Evolutionary conservation across 2,888 invertebrate species (phyloP).

Genomic region (Cataglyphis livida): DNA sequence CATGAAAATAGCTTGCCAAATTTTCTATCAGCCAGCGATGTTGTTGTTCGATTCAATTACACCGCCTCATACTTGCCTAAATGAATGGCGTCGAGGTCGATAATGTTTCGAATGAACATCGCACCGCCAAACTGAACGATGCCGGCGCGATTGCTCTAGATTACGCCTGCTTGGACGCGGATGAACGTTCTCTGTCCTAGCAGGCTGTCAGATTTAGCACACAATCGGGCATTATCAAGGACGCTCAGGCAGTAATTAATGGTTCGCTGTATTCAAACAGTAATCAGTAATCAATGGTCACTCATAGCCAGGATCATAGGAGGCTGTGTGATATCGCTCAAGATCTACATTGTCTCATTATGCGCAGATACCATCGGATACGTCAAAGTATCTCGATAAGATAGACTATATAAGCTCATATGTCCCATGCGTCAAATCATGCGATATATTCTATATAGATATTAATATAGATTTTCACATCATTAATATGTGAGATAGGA

Average conservation of each 20-base stretch:
- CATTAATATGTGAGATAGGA: not conserved
- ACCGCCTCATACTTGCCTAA: not conserved
- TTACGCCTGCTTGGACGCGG: conserved; percentile 58
- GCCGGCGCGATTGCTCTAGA: conserved; percentile 56
- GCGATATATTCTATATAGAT: not conserved
- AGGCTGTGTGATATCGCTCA: conserved; percentile 59
- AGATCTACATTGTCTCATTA: conserved; percentile 61
- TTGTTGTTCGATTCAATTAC: conserved; percentile 31
- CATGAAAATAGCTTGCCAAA: not conserved
- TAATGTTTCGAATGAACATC: conserved; percentile 52
- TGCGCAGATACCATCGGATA: conserved; percentile 28
- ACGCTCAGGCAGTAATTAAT: conserved; percentile 74
- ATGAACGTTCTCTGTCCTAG: conserved; percentile 70
- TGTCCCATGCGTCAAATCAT: not conserved
- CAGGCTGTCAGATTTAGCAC: conserved; percentile 74
- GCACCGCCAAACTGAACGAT: conserved; percentile 63
- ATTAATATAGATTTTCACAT: not conserved
- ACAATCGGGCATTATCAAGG: conserved; percentile 74
- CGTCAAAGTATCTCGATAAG: conserved; percentile 41
- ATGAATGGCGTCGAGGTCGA: conserved; percentile 38
- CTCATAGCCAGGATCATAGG: conserved; percentile 73
- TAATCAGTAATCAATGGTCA: conserved; percentile 76
- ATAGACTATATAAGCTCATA: not conserved
- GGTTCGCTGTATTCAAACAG: conserved; percentile 71
- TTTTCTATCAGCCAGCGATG: conserved; percentile 6